These are phyloP conservation scores for Barypeithes pellucidus DNA, from an alignment of 2,888 invertebrate genomes.

Conservation along the genomic window DNA sequence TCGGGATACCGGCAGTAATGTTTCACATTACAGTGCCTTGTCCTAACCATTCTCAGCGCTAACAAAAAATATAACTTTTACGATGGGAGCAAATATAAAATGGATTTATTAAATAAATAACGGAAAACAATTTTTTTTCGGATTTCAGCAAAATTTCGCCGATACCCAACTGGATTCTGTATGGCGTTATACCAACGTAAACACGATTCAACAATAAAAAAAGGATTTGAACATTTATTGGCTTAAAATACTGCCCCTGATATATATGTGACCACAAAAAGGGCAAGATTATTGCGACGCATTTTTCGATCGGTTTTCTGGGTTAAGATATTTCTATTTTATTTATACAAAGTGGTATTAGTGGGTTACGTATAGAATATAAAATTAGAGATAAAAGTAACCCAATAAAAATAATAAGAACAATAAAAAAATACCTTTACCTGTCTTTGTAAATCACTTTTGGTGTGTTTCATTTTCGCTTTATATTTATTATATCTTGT, in stretches of 20 bases:
- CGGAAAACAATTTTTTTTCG: neutral
- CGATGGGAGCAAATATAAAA: neutral
- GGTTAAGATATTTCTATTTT: slow-evolving; percentile 1
- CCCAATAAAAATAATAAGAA: too few species aligned
- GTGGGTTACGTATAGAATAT: neutral
- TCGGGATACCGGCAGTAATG: too few species aligned
- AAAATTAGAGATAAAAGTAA: neutral
- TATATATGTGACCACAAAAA: slow-evolving; percentile 1
- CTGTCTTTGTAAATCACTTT: too few species aligned
- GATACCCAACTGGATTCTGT: slow-evolving; percentile 9
- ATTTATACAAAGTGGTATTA: neutral
- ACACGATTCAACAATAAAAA: slow-evolving; percentile 15
- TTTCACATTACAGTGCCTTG: too few species aligned
- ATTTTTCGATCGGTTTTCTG: neutral
- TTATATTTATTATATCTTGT: too few species aligned
- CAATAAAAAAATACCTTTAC: too few species aligned
- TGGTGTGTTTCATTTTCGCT: too few species aligned
- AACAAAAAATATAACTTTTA: slow-evolving; percentile 12
- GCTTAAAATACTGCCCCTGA: neutral
- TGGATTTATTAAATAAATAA: slow-evolving; percentile 12
- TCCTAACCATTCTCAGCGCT: neutral
- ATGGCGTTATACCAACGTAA: neutral
- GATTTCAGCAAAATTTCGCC: neutral
- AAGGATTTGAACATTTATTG: neutral
- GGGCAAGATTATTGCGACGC: neutral